phyloP scores from a whole-genome alignment of 1,140 invertebrate genomes.

The Drosophila ohnishii region DNA sequence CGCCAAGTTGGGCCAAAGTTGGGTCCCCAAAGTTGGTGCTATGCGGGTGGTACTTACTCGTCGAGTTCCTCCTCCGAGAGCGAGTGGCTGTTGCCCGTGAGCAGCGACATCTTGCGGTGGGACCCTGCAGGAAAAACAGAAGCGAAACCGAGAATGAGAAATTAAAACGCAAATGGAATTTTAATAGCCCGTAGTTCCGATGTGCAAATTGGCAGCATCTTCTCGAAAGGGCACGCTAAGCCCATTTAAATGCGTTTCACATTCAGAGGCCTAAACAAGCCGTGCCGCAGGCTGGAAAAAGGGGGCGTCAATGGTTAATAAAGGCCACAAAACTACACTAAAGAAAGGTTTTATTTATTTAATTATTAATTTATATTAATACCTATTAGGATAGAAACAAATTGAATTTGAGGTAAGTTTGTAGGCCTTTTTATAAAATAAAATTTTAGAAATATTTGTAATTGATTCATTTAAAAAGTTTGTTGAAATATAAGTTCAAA shows the following conservation, averaged over 20 bases:
- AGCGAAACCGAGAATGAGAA: conserved; percentile 11
- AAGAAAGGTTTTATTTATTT: background rate
- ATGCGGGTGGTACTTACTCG: conserved; percentile 83
- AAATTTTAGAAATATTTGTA: no score
- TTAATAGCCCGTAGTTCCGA: conserved; percentile 28
- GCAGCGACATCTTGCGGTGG: conserved; percentile 70
- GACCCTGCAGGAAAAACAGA: conserved; percentile 38
- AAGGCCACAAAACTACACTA: background rate
- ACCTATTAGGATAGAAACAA: no score
- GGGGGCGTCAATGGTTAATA: background rate
- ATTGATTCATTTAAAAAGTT: background rate
- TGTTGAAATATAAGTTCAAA: no score
- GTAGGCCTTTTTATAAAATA: background rate
- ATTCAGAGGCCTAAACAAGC: conserved; percentile 26
- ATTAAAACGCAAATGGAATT: conserved; percentile 53
- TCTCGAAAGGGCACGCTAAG: conserved; percentile 28
- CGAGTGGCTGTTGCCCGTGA: conserved; percentile 77
- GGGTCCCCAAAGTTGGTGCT: conserved; percentile 11
- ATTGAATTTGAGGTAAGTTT: no score
- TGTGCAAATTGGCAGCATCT: conserved; percentile 41
- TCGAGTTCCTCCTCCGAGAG: conserved; percentile 84
- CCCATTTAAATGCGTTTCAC: conserved; percentile 43
- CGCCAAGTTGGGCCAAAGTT: conserved; percentile 1
- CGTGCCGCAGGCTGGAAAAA: background rate
- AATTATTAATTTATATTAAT: background rate